Evolutionary conservation across 2,113 vertebrate species (phyloP), one percentile per base, ranked within the genome.

Genomic region (Edolisoma coerulescens): DNA sequence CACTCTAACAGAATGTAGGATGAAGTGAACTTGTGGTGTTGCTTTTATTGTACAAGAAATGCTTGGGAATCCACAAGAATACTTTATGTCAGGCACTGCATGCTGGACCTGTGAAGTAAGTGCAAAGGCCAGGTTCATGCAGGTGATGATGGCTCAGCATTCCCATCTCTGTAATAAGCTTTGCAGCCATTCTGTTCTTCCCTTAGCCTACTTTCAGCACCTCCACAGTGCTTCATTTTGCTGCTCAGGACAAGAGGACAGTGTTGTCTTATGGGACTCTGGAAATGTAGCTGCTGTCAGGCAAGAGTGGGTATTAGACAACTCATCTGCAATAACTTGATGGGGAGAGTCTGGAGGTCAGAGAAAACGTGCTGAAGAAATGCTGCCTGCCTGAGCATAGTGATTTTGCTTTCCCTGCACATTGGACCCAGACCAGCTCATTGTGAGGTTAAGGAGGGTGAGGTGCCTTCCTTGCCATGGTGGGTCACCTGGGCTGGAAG

Each of bases 321-420:
- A 81, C 87, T 91, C 77, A 91, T 94, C 89, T 91, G 91, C 73
- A 84, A 44, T 94, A 87, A 50, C 61, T 35, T 93, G 93, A 94
- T 90, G 80, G 59, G 73, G 57, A 93, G 88, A 90, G 59, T 85
- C 96, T 96, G 94, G 89, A 96, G 90, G 90, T 96, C 95, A 87
- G 37, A 86, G 60, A 70, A 90, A 86, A 89, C 9, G 7, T 74
- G 68, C 91, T 80, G 87, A 82, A 79, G 78, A 77, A 91, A 69
- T 61, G 52, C 85, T 90, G 50, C 32, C 65, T 83, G 57, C 75
- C 39, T 87, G 57, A 91, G 74, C 49, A 13, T 1, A 22, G 70
- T 49, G 61, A 47, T 82, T 96, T 70, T 94, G 63, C 61, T 84
- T 90, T 96, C 69, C 33, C 37, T 95, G 87, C 53, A 24, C 49